Evolutionary conservation across 2,888 invertebrate genomes (phyloP).

Genomic region (Macaria notata): DNA sequence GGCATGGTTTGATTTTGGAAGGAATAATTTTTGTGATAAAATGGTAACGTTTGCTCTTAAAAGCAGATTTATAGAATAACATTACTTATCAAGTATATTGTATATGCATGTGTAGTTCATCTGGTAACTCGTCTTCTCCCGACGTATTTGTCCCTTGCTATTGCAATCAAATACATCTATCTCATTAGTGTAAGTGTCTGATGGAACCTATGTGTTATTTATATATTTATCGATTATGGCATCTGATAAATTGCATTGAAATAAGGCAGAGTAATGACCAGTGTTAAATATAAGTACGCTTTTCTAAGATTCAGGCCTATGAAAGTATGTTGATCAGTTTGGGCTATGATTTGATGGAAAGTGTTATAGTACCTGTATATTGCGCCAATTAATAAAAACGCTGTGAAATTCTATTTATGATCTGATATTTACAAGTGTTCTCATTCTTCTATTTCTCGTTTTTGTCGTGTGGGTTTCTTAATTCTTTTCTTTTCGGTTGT

Average conservation of each 20-base stretch:
- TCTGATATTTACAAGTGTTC: slow-evolving; percentile 4
- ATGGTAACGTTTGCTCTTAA: slow-evolving; percentile 39
- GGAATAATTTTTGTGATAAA: too few relatives aligned
- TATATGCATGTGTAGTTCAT: slow-evolving; percentile 10
- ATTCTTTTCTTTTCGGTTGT: slow-evolving; percentile 1
- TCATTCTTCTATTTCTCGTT: slow-evolving; percentile 8
- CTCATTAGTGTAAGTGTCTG: slow-evolving; percentile 53
- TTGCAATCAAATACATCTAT: slow-evolving; percentile 46
- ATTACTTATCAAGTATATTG: slow-evolving; percentile 9
- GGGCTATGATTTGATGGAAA: slow-evolving; percentile 59
- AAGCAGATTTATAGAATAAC: slow-evolving; percentile 49
- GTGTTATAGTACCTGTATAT: slow-evolving; percentile 69
- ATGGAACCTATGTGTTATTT: slow-evolving; percentile 58
- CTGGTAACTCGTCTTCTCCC: slow-evolving; percentile 1
- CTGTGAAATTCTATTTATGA: slow-evolving; percentile 9
- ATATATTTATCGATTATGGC: slow-evolving; percentile 45
- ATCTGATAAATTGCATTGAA: slow-evolving; percentile 46
- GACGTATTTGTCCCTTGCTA: slow-evolving; percentile 46
- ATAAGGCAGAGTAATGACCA: slow-evolving; percentile 56
- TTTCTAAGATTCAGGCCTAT: slow-evolving; percentile 31
- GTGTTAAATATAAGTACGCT: slow-evolving; percentile 33
- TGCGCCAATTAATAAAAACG: slow-evolving; percentile 66
- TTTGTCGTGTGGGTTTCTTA: neutral
- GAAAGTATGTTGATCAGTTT: slow-evolving; percentile 48
- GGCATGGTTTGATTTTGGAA: too few relatives aligned